These are phyloP conservation scores for Archegozetes longisetosus DNA, from an alignment of 1,140 invertebrate species.

Conservation along the genomic window DNA sequence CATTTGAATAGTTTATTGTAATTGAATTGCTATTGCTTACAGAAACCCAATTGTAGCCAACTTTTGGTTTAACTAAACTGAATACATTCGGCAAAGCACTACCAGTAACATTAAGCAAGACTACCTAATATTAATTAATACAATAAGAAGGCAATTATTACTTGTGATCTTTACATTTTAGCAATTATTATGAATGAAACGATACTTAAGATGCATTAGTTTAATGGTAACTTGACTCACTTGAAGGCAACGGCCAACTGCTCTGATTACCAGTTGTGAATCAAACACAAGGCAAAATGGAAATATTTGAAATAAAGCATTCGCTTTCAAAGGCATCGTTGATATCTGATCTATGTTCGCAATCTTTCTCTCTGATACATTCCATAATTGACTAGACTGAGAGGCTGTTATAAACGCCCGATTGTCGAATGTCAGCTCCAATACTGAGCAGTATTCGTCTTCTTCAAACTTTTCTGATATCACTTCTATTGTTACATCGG, in stretches of 20 bases:
- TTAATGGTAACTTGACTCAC: slow-evolving; percentile 23
- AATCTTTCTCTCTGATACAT: neutral
- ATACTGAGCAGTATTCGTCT: slow-evolving; percentile 81
- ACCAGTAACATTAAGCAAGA: slow-evolving; percentile 47
- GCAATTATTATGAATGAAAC: neutral
- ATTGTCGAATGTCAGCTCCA: slow-evolving; percentile 87
- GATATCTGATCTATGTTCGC: neutral
- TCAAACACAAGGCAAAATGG: slow-evolving; percentile 94
- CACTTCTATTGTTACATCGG: slow-evolving; percentile 77
- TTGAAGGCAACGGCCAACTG: slow-evolving; percentile 77
- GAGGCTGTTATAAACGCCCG: slow-evolving; percentile 38
- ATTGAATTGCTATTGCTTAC: slow-evolving; percentile 10
- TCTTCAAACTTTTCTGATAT: slow-evolving; percentile 65
- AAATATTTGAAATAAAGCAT: slow-evolving; percentile 83
- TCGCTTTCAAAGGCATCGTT: slow-evolving; percentile 22
- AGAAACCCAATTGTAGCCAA: slow-evolving; percentile 20
- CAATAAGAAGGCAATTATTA: neutral
- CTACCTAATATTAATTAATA: slow-evolving; percentile 31
- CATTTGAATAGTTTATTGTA: neutral
- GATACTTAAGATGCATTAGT: neutral
- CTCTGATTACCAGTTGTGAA: slow-evolving; percentile 74
- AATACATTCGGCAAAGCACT: slow-evolving; percentile 17
- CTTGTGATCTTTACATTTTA: neutral
- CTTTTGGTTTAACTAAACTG: slow-evolving; percentile 19
- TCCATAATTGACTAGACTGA: slow-evolving; percentile 3